Evolutionary conservation across 2,888 invertebrate species (phyloP).

Genomic region (Dicyrtomina minuta): DNA sequence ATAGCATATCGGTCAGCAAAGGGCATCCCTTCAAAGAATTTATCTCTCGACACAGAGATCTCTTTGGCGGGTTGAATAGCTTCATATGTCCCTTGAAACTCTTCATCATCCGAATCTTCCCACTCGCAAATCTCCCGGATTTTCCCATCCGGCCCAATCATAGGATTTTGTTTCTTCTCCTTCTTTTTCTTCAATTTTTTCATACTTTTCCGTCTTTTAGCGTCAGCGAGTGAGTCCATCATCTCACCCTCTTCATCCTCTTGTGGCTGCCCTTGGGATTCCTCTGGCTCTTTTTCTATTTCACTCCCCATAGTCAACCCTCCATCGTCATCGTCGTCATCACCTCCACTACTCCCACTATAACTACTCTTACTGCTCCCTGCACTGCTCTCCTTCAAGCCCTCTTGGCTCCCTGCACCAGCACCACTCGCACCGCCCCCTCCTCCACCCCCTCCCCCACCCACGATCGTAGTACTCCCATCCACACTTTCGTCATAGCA

Average conservation of each 20-base stretch:
- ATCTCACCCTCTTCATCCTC: not conserved
- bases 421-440: not conserved
- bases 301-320: not conserved
- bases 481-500: too few relatives aligned
- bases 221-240: not conserved
- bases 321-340: too few relatives aligned
- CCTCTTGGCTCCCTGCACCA: not conserved
- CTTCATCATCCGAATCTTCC: constrained; percentile 13
- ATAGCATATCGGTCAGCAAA: constrained; percentile 14
- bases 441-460: too few relatives aligned
- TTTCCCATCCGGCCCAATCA: constrained; percentile 12
- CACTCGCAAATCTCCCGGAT: constrained; percentile 25
- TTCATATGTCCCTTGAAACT: not conserved
- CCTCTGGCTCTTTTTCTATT: constrained; percentile 17
- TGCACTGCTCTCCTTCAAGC: too few relatives aligned
- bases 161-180: not conserved
- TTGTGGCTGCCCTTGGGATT: not conserved
- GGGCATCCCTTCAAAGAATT: constrained; percentile 25
- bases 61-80: constrained; percentile 14
- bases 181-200: constrained; percentile 20
- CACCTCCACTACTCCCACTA: too few relatives aligned
- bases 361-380: too few relatives aligned
- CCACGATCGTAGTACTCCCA: too few relatives aligned
- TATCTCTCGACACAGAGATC: constrained; percentile 17
- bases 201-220: not conserved